Conservation (phyloP, 2,113 vertebrate species). For the Aviceda subcristata region DNA sequence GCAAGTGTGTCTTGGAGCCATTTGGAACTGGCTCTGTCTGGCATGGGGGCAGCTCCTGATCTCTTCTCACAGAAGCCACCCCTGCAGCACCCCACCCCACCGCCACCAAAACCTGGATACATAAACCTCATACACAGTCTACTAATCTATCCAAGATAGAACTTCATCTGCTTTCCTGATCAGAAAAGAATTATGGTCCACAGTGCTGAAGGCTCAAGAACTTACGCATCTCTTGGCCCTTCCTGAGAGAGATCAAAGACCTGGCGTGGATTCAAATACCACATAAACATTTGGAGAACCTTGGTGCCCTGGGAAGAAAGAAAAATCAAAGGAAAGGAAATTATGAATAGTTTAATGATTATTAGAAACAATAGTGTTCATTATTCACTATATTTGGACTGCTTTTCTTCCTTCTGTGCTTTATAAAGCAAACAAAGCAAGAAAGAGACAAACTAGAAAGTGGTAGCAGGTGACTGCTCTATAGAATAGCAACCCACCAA, state of each 20-base stretch:
- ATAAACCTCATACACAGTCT: background rate
- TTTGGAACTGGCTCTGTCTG: background rate
- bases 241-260: slow-evolving; percentile 85
- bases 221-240: slow-evolving; percentile 84
- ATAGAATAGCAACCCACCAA: background rate
- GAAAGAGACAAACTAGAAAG: background rate
- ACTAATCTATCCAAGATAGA: background rate
- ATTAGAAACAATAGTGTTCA: background rate
- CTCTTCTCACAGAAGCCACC: background rate
- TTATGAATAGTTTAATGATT: background rate
- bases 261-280: slow-evolving; percentile 84
- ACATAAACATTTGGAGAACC: slow-evolving; percentile 85
- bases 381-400: background rate
- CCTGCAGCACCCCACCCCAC: background rate
- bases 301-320: slow-evolving; percentile 75
- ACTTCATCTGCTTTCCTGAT: background rate
- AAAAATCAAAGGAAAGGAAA: background rate
- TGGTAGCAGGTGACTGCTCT: background rate
- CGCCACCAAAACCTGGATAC: background rate
- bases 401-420: background rate
- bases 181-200: background rate
- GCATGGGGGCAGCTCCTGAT: background rate
- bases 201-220: background rate
- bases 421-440: background rate
- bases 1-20: rapidly evolving